phyloP scores from a whole-genome alignment of 2,113 vertebrate species.

The Limanda limanda region DNA sequence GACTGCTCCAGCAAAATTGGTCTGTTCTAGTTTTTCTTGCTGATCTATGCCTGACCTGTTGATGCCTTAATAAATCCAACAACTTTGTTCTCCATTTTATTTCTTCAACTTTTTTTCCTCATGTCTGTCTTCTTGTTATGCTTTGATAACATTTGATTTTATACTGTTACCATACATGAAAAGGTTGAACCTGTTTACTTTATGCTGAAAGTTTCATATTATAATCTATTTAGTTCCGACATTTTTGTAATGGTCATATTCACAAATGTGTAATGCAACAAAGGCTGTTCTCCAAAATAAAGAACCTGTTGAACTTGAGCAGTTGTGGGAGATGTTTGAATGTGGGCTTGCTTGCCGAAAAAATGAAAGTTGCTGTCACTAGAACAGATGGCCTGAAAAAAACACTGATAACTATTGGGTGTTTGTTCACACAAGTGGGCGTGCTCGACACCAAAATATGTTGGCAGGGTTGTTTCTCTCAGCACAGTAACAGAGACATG shows the following conservation, averaged over 20 bases:
- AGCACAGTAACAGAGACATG: slow-evolving; percentile 51
- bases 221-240: slow-evolving; percentile 17
- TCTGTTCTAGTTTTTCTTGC: slow-evolving; percentile 29
- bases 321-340: slow-evolving; percentile 3
- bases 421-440: slow-evolving; percentile 68
- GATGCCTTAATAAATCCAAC: slow-evolving; percentile 62
- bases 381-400: slow-evolving; percentile 63
- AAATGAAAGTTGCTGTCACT: slow-evolving; percentile 36
- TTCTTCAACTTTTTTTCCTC: slow-evolving; percentile 10
- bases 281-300: slow-evolving; percentile 48
- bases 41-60: slow-evolving; percentile 35
- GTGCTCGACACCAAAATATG: slow-evolving; percentile 63
- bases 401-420: slow-evolving; percentile 60
- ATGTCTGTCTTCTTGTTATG: slow-evolving; percentile 7
- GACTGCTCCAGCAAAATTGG: slow-evolving; percentile 4
- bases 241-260: slow-evolving; percentile 47
- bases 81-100: slow-evolving; percentile 15
- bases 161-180: slow-evolving; percentile 10
- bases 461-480: slow-evolving; percentile 42
- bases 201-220: slow-evolving; percentile 43
- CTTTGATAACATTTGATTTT: slow-evolving; percentile 40
- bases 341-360: background rate
- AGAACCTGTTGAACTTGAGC: slow-evolving; percentile 29
- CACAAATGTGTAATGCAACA: slow-evolving; percentile 32
- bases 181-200: slow-evolving; percentile 53